phyloP scores from a whole-genome alignment of 2,888 invertebrate species.

The Heliothis peltigera region DNA sequence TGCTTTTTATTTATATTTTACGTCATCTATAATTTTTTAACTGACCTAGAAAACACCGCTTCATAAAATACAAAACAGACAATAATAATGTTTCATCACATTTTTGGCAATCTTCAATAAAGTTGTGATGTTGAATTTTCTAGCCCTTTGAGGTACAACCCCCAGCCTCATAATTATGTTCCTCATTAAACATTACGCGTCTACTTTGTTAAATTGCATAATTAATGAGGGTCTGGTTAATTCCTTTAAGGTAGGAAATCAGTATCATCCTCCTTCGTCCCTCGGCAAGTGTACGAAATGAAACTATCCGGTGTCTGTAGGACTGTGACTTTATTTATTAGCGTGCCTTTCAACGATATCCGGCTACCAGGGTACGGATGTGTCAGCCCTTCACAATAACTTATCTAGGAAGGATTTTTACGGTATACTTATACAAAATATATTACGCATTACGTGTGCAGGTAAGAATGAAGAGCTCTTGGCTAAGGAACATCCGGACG shows the following conservation, averaged over 20 bases:
- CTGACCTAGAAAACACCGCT: too few relatives aligned
- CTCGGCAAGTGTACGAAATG: slow-evolving; percentile 23
- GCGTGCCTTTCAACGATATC: slow-evolving; percentile 21
- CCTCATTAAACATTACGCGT: slow-evolving; percentile 36
- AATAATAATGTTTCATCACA: not conserved
- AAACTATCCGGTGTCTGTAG: slow-evolving; percentile 28
- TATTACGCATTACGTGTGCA: not conserved
- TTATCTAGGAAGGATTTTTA: slow-evolving; percentile 6
- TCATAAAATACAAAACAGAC: too few relatives aligned
- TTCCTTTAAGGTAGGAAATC: slow-evolving; percentile 28
- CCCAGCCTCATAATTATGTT: slow-evolving; percentile 34
- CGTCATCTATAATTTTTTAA: too few relatives aligned
- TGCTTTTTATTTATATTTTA: not conserved
- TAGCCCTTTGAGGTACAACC: slow-evolving; percentile 3
- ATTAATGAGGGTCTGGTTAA: slow-evolving; percentile 34
- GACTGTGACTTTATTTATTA: slow-evolving; percentile 27
- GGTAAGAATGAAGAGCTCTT: too few relatives aligned
- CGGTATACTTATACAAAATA: not conserved
- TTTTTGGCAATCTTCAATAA: not conserved
- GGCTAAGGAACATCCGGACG: too few relatives aligned
- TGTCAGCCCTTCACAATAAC: slow-evolving; percentile 21
- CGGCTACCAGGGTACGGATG: slow-evolving; percentile 28
- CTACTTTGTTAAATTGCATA: slow-evolving; percentile 33
- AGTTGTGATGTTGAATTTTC: slow-evolving; percentile 15
- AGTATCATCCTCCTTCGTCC: slow-evolving; percentile 13